These are phyloP conservation scores for Drosophila peninsularis DNA, from an alignment of 2,888 invertebrate species.

Conservation along the genomic window DNA sequence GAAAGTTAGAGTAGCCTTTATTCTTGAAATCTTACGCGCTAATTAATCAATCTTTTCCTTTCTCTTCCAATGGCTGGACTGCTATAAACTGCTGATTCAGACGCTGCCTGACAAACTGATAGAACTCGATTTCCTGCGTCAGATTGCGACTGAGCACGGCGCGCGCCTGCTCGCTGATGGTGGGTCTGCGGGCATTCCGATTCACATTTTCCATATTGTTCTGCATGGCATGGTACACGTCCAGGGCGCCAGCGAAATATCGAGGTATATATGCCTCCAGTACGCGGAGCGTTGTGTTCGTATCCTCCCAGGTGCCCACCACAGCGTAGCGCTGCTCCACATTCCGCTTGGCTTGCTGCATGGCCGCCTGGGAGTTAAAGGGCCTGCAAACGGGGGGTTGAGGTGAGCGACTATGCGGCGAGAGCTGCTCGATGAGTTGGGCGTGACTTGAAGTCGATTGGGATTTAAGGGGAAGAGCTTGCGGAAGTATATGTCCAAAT, in stretches of 20 bases:
- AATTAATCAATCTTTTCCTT: conserved; percentile 27
- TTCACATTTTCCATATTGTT: conserved; percentile 65
- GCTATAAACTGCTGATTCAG: conserved; percentile 92
- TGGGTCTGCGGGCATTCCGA: conserved; percentile 91
- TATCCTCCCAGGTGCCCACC: conserved; percentile 94
- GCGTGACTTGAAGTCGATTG: background rate
- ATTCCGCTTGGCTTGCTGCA: conserved; percentile 92
- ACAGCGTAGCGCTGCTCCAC: conserved; percentile 94
- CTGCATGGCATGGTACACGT: conserved; percentile 88
- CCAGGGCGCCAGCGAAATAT: conserved; percentile 91
- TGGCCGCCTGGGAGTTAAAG: conserved; percentile 92
- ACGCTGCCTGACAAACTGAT: conserved; percentile 93
- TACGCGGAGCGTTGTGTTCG: conserved; percentile 91
- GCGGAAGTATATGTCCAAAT: background rate
- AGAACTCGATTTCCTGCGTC: conserved; percentile 94
- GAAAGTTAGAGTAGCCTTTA: conserved; percentile 53
- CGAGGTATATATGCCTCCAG: conserved; percentile 80
- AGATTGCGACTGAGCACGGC: conserved; percentile 92
- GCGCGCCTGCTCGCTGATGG: conserved; percentile 91
- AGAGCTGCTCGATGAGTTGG: conserved; percentile 35
- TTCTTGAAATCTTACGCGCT: conserved; percentile 45
- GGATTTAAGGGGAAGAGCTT: background rate
- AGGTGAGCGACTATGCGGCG: background rate
- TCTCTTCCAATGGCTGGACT: conserved; percentile 83
- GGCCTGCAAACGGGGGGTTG: conserved; percentile 86